phyloP scores from a whole-genome alignment of 1,140 invertebrate genomes.

The Drosophila kurseongensis region DNA sequence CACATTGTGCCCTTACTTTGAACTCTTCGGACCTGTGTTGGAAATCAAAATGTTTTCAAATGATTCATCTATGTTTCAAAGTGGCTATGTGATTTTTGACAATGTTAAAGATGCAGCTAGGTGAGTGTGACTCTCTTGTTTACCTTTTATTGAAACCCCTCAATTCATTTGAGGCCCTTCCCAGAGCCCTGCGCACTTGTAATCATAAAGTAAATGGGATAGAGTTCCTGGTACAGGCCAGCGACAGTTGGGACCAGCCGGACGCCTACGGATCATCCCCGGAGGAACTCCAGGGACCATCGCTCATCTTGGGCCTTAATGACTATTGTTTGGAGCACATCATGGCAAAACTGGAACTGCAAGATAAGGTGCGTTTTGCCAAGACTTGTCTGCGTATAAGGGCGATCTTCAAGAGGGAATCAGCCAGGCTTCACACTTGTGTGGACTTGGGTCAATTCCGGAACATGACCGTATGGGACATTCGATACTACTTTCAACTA shows the following conservation, averaged over 20 bases:
- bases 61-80: not conserved
- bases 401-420: slow-evolving; percentile 10
- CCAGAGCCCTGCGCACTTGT: slow-evolving; percentile 28
- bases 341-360: slow-evolving; percentile 1
- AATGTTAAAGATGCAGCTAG: slow-evolving; percentile 47
- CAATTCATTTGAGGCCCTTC: not conserved
- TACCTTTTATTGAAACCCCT: not conserved
- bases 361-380: slow-evolving; percentile 47
- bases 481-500: slow-evolving; percentile 56
- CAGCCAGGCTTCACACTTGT: slow-evolving; percentile 15
- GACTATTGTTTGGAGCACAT: slow-evolving; percentile 49
- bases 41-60: not conserved
- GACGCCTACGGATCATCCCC: slow-evolving; percentile 19
- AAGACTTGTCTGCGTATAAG: slow-evolving; percentile 48
- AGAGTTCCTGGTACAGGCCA: slow-evolving; percentile 31
- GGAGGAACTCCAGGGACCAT: not conserved
- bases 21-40: slow-evolving; percentile 31
- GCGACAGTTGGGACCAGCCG: slow-evolving; percentile 73
- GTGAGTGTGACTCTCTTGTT: slow-evolving; percentile 20
- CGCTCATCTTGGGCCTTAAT: slow-evolving; percentile 34
- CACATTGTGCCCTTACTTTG: slow-evolving; percentile 34
- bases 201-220: not conserved
- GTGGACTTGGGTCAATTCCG: slow-evolving; percentile 29
- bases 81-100: slow-evolving; percentile 42
- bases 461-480: slow-evolving; percentile 60